Evolutionary conservation across 1,140 invertebrate genomes (phyloP), one percentile per base, ranked within the genome.

Genomic region (Drepana arcuata): DNA sequence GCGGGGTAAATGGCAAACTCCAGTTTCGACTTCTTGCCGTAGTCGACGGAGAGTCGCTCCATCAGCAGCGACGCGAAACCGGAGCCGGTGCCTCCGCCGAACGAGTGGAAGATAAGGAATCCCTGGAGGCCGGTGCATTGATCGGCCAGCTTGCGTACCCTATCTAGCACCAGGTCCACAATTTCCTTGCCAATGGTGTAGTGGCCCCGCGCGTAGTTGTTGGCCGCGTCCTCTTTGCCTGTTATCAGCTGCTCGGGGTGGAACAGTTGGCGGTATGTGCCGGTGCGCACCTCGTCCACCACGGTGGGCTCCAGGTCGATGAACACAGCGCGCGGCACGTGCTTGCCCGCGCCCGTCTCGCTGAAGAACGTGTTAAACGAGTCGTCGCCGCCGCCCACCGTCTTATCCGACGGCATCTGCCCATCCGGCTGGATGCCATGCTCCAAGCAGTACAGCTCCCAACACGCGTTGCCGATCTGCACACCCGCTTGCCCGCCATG

Each of bases 1-100:
- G 94, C 93, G 14, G 94, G 94, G 74, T 96, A 96, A 55, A 96
- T 92, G 48, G 93, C 89, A 72, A 96, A 96, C 78, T 96, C 93
- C 21, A 95, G 84, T 73, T 95, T 95, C 15, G 92, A 92, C 65
- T 94, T 95, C 82, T 95, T 95, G 24, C 93, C 93, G 72, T 94
- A 95, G 53, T 95, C 93, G 1, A 94, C 92, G 13, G 91, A 93
- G n/a, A 95, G 85, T 38, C 92, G 85, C 82, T 95, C 93, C 94
- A 95, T 95, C 21, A 95, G 84, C 25, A 95, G 82, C 0, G 93
- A 94, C 2, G 93, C 92, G 77, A 95, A 95, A 2, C 94, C 94
- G 12, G 92, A 94, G 6, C 94, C 93, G 45, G 94, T 95, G 25
- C 94, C 94, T 36, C 94, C 94, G 25, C 94, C 94, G 73, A 95